Conservation (phyloP, 2,113 vertebrate species). For the Hemichromis elongatus region DNA sequence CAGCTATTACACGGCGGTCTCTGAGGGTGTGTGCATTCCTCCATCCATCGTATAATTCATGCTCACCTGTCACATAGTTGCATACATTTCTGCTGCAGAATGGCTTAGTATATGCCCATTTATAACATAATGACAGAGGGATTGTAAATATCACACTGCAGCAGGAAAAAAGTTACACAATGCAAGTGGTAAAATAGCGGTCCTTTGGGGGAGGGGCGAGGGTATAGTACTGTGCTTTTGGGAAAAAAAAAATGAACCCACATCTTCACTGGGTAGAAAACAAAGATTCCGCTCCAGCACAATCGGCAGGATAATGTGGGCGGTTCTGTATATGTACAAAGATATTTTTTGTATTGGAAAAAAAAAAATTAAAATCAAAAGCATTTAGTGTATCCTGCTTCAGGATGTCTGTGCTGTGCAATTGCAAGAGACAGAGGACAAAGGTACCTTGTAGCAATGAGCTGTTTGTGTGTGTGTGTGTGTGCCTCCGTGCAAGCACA, state of each 20-base stretch:
- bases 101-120: conserved; percentile 9
- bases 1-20: neutral
- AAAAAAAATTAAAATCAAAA: conserved; percentile 11
- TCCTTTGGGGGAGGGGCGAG: neutral
- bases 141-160: conserved; percentile 27
- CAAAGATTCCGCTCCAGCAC: neutral
- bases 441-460: neutral
- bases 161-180: conserved; percentile 20
- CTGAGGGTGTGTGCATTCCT: neutral
- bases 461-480: neutral
- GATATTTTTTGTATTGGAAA: neutral
- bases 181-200: conserved; percentile 15
- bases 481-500: neutral
- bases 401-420: neutral
- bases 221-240: neutral
- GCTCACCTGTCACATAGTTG: conserved; percentile 31
- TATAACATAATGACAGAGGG: conserved; percentile 9
- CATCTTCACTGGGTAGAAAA: neutral
- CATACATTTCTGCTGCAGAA: conserved; percentile 28
- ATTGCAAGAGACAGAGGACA: neutral
- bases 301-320: neutral
- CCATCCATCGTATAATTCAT: conserved; percentile 36
- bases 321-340: neutral
- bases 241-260: conserved; percentile 11
- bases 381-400: neutral